A percentile compares a stretch with the other conserved stretches of the same genome.
These are phyloP conservation scores for Stegostoma tigrinum DNA, from an alignment of 2,113 vertebrate genomes.

Conservation along the genomic window DNA sequence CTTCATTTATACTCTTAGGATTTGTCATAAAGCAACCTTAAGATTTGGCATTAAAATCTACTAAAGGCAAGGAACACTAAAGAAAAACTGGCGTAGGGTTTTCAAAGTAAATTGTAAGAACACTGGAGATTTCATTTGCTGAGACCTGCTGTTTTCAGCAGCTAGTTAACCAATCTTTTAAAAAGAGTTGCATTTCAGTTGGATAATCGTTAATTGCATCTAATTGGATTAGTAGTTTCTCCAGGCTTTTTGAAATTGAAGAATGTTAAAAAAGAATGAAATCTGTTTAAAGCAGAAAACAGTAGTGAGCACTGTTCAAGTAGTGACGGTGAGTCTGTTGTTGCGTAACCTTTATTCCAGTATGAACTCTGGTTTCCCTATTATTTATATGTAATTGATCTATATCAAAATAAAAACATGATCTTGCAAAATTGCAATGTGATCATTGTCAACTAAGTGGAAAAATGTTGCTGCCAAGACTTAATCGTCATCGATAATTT, in stretches of 20 bases:
- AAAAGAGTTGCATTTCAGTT: not conserved
- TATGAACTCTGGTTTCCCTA: not conserved
- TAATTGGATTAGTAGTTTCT: constrained; percentile 17
- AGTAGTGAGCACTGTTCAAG: not conserved
- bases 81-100: not conserved
- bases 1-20: not conserved
- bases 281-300: not conserved
- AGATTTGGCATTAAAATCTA: not conserved
- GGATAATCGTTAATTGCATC: not conserved
- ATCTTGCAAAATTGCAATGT: not conserved
- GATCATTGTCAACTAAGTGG: not conserved
- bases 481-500: not conserved
- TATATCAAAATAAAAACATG: not conserved
- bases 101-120: not conserved
- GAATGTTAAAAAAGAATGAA: not conserved
- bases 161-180: not conserved
- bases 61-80: not conserved
- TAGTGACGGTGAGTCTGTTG: not conserved
- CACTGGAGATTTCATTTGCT: not conserved
- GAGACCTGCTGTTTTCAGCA: not conserved
- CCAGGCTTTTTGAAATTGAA: not conserved
- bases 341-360: not conserved
- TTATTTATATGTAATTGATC: not conserved
- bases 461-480: not conserved
- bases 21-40: not conserved